Evolutionary conservation across 2,797 vertebrate genomes (phyloP), one percentile per base, ranked within the genome.

Genomic region (Rhodeus uyekii): DNA sequence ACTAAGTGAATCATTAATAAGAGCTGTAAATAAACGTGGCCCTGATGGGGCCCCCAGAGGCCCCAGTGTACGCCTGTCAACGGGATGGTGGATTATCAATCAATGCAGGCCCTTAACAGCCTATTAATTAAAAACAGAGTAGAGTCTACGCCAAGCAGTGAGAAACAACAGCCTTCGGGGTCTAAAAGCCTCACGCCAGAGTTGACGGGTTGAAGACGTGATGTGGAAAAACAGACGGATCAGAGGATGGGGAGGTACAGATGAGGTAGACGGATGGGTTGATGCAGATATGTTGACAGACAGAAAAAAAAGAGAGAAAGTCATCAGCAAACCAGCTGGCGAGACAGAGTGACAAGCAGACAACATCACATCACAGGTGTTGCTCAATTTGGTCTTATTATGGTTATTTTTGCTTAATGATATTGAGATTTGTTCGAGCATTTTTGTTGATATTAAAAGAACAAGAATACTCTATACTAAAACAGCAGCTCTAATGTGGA

Each of bases 1-100:
- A 90, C 90, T 92, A 92, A 93, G 89, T 87, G 89, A 89, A 86
- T 90, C 91, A 93, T 91, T 93, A 92, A 93, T 91, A 91, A 92
- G 85, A 91, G 88, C 89, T 86, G 86, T 88, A 91, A 90, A 91
- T 92, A 89, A 90, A 86, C 87, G 69, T 58, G 69, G 83, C 85
- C 72, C 67, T 64, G 84, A 79, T 64, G 81, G 73, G 80, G 36
- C 86, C 83, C 83, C 75, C 7, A 61, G 82, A 85, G 88, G 68
- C 67, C 58, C 67, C 8, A 16, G 46, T 64, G 34, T 64, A 1
- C 4, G 38, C 27, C 55, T 73, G 46, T 68, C 71, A 58, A n/a
- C 7, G n/a, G 36, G 78, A 73, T 64, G 55, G 55, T 64, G 78
- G 58, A 76, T 81, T 84, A 88, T 83, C 78, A 88, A 87, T 87